phyloP scores from a whole-genome alignment of 2,113 vertebrate species.

The Pseudorectes ferrugineus region DNA sequence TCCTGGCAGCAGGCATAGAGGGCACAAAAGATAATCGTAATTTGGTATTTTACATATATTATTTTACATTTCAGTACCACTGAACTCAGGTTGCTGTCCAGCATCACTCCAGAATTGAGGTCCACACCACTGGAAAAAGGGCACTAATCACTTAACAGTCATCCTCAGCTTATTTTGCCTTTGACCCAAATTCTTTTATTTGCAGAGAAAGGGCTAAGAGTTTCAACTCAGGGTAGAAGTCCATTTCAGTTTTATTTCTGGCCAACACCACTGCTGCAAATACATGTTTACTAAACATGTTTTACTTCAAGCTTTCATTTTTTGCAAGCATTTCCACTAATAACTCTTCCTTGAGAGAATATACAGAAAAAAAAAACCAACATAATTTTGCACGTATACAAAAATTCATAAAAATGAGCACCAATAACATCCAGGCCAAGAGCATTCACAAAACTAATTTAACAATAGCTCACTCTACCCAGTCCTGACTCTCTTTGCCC shows the following conservation, averaged over 20 bases:
- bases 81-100: neutral
- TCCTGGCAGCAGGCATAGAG: neutral
- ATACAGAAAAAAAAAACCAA: neutral
- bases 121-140: neutral
- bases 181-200: neutral
- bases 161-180: neutral
- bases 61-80: neutral
- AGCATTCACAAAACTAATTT: neutral
- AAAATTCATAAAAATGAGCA: neutral
- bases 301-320: neutral
- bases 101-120: neutral
- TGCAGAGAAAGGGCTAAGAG: neutral
- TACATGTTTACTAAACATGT: neutral
- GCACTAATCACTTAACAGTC: neutral
- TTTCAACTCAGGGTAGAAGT: neutral
- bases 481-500: neutral
- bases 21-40: neutral
- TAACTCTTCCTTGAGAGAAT: neutral
- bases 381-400: neutral
- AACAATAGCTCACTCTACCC: neutral
- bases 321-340: neutral
- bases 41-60: neutral
- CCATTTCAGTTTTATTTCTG: neutral
- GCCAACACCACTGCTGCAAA: neutral
- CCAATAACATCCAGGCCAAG: neutral